These are phyloP conservation scores for Halichondria panicea DNA, from an alignment of 37 sponge, comb jelly and placozoan species.

Conservation along the genomic window DNA sequence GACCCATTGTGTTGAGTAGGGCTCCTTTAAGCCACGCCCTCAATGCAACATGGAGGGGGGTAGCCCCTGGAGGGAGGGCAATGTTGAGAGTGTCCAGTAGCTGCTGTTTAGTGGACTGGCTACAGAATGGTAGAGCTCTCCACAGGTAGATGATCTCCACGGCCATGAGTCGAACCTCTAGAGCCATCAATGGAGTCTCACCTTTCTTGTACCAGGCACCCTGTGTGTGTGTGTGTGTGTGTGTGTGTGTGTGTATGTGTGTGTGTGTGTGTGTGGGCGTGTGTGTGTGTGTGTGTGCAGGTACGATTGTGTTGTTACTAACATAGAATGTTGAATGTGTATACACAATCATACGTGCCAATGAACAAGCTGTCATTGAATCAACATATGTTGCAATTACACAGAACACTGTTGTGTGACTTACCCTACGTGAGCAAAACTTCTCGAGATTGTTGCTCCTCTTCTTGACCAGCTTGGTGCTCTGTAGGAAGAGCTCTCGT, in stretches of 20 bases:
- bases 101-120: conserved; percentile 25
- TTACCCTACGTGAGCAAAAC: conserved; percentile 76
- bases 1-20: conserved; percentile 29
- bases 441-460: conserved; percentile 79
- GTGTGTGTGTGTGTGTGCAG: neutral
- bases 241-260: conserved; percentile 7
- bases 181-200: conserved; percentile 27
- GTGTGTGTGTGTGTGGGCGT: conserved; percentile 13
- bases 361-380: no score
- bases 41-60: conserved; percentile 57
- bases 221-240: conserved; percentile 26
- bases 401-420: conserved; percentile 11
- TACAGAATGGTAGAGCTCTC: conserved; percentile 75
- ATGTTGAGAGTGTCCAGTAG: conserved; percentile 53
- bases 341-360: no score
- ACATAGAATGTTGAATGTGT: neutral
- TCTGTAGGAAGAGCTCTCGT: conserved; percentile 74
- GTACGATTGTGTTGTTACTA: no score
- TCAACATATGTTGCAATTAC: neutral
- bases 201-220: conserved; percentile 56
- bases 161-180: conserved; percentile 54
- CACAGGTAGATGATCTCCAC: conserved; percentile 86
- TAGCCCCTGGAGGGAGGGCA: conserved; percentile 35
- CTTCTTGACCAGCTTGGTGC: conserved; percentile 64
- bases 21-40: conserved; percentile 59